Evolutionary conservation across 2,888 invertebrate genomes (phyloP).

Genomic region (Elegia similella): DNA sequence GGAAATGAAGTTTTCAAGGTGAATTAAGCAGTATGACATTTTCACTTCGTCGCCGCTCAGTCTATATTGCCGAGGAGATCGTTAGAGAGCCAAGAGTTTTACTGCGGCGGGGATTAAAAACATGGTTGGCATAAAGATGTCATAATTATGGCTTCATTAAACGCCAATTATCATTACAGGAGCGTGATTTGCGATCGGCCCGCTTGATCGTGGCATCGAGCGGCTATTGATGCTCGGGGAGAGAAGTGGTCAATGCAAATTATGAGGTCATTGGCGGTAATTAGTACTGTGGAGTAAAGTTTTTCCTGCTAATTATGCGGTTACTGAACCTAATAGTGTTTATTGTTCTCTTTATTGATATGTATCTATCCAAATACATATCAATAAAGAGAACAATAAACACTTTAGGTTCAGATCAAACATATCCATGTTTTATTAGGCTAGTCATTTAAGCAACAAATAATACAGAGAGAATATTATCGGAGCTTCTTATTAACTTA

Average conservation of each 20-base stretch:
- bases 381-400: too few relatives aligned
- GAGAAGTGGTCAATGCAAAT: not conserved
- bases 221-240: not conserved
- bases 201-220: not conserved
- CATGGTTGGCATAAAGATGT: not conserved
- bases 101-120: not conserved
- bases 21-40: too few relatives aligned
- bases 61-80: too few relatives aligned
- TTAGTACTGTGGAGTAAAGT: not conserved
- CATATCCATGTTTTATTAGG: too few relatives aligned
- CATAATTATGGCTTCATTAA: not conserved
- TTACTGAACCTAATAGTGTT: not conserved
- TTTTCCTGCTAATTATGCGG: not conserved
- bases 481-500: too few relatives aligned
- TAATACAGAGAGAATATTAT: too few relatives aligned
- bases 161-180: not conserved
- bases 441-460: too few relatives aligned
- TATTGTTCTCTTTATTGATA: not conserved
- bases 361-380: too few relatives aligned
- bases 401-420: too few relatives aligned
- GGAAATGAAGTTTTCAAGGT: too few relatives aligned
- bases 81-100: not conserved
- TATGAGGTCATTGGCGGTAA: too few relatives aligned
- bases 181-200: not conserved
- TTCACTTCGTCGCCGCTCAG: too few relatives aligned